A percentile compares a stretch with the other conserved stretches of the same genome.
Conservation (phyloP, 2,113 vertebrate species). For the Cyphomyrus plagiostoma region DNA sequence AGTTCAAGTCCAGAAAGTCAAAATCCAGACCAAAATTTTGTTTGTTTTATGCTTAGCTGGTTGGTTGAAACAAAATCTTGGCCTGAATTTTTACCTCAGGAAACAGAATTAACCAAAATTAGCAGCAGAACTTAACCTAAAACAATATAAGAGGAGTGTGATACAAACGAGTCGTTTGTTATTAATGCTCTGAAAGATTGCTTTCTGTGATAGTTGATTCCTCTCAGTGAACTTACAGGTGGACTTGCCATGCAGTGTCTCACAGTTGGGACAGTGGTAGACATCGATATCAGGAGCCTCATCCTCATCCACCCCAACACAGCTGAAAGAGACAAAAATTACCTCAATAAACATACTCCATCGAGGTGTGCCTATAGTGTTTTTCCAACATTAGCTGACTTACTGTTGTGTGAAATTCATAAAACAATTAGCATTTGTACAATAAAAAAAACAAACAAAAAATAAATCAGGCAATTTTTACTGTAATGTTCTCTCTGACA, state of each 20-base stretch:
- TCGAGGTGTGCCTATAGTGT: not conserved
- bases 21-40: not conserved
- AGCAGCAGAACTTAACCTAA: not conserved
- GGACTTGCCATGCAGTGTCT: slow-evolving; percentile 91
- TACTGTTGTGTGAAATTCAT: not conserved
- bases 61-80: not conserved
- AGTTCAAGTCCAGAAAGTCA: not conserved
- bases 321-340: slow-evolving; percentile 61
- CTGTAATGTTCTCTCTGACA: not conserved
- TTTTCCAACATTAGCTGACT: not conserved
- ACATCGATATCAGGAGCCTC: slow-evolving; percentile 95
- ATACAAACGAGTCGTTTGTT: not conserved
- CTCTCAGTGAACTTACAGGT: slow-evolving; percentile 71
- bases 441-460: not conserved
- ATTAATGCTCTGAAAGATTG: not conserved
- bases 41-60: not conserved
- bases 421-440: not conserved
- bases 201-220: not conserved
- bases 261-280: slow-evolving; percentile 96
- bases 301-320: slow-evolving; percentile 92
- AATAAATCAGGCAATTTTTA: not conserved
- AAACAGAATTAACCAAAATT: not conserved
- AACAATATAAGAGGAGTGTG: not conserved
- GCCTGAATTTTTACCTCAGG: not conserved
- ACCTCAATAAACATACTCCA: not conserved